These are phyloP conservation scores for Aporophyla nigra DNA, from an alignment of 2,888 invertebrate species.

Conservation along the genomic window DNA sequence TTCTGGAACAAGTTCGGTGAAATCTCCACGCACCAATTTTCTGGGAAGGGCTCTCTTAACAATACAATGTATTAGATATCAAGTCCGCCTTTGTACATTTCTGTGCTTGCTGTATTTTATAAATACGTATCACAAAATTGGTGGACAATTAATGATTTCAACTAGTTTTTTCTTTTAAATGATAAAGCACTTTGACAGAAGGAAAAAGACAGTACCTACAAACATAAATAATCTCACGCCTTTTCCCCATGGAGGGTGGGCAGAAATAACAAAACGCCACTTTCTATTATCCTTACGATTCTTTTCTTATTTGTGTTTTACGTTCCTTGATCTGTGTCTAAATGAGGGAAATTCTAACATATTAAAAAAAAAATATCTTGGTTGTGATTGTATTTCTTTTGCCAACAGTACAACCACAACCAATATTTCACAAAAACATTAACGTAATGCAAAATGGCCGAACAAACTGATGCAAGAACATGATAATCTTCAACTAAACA, in stretches of 20 bases:
- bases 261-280: no score
- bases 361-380: no score
- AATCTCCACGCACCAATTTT: no score
- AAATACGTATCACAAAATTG: neutral
- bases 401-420: constrained; percentile 22
- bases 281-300: no score
- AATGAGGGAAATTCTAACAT: no score
- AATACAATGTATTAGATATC: no score
- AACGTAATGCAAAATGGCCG: constrained; percentile 18
- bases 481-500: constrained; percentile 41
- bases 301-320: no score
- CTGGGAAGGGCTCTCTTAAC: no score
- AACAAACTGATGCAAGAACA: constrained; percentile 43
- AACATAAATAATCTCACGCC: no score
- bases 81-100: neutral
- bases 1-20: no score
- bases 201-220: neutral
- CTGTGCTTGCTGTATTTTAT: neutral
- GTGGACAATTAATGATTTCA: neutral
- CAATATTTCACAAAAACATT: constrained; percentile 45
- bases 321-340: no score
- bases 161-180: neutral
- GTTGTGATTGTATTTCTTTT: neutral
- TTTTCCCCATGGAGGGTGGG: no score
- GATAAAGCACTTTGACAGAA: neutral